Evolutionary conservation across 2,113 vertebrate genomes (phyloP).

Genomic region (Pomatostomus ruficeps): DNA sequence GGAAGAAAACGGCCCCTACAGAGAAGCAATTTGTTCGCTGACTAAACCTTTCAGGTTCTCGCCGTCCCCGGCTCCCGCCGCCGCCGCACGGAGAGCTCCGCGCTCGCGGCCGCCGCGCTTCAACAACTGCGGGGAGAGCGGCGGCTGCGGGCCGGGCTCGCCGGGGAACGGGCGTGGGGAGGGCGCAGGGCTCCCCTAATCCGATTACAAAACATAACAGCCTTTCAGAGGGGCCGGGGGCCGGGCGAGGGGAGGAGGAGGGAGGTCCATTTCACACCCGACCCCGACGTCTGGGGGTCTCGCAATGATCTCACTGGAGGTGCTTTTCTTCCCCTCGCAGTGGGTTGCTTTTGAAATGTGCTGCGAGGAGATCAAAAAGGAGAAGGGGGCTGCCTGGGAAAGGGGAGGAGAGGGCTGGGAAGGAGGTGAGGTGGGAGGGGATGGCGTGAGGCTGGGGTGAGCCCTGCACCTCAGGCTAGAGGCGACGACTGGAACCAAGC

Average conservation of each 20-base stretch:
- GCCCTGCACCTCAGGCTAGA: not conserved
- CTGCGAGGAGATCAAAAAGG: not conserved
- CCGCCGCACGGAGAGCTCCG: not conserved
- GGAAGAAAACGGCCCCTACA: constrained; percentile 63
- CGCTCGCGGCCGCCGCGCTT: not conserved
- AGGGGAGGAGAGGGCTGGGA: not conserved
- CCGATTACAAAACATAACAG: constrained; percentile 46
- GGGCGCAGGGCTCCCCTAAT: constrained; percentile 20
- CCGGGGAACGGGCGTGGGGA: not conserved
- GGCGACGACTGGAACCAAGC: not conserved
- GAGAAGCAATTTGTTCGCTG: constrained; percentile 70
- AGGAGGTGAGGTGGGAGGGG: not conserved
- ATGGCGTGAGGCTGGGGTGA: not conserved
- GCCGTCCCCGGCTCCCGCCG: not conserved
- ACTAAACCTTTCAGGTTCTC: constrained; percentile 59
- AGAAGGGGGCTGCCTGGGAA: constrained; percentile 14
- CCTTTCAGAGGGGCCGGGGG: not conserved
- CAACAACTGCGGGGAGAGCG: not conserved
- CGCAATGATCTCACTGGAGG: constrained; percentile 37
- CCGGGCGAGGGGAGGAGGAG: not conserved
- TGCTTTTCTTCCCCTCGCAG: constrained; percentile 3
- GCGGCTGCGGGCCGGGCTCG: not conserved
- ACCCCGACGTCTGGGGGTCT: not conserved
- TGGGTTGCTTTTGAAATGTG: constrained; percentile 28
- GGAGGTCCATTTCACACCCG: constrained; percentile 23